Evolutionary conservation across 2,113 vertebrate species (phyloP), one percentile per base, ranked within the genome.

Genomic region (Noturus placidus): DNA sequence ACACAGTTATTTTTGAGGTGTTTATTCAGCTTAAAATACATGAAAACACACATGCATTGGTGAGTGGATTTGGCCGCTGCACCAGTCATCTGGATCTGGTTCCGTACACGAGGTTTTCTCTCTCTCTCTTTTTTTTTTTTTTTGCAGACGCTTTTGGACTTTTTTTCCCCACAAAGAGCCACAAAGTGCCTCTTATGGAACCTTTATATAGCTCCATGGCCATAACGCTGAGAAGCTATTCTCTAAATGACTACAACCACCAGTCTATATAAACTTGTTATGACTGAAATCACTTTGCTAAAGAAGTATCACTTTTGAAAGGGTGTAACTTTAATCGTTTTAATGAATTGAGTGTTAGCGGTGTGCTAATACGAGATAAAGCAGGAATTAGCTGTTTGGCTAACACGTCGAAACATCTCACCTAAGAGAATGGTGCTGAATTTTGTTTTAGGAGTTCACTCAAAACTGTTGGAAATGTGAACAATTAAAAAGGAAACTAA

Each of bases 81-180:
- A 25, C 79, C 79, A 25, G 50, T 59, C 79, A 81, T 81, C 79
- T 81, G 79, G 79, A 59, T 81, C 25, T 25, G 79, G 79, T 81
- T 81, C n/a, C 25, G 30, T 38, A 17, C 54, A 14, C n/a, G 35
- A n/a, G 46, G 46, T 52, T 30, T 77, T 42, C 35, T 77, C 46
- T 50, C 46, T 50, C 1, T 50, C 10, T 46, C 6, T 10, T 46
- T 50, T 52, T 30, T 77, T 42, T 38, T 76, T 50, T n/a, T 76
- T 20, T 22, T 46, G 42, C 42, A 50, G 74, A 79, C 3, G n/a
- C 0, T 56, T 56, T 33, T 8, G 15, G 50, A 52, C 1, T 77
- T 27, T 50, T 30, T 46, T 20, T 14, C 2, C 27, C 50, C 27
- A 52, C 13, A 30, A 30, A n/a, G 3, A 79, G 52, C 77, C 79